A percentile compares a stretch with the other conserved stretches of the same genome.
These are phyloP conservation scores for Plemyria rubiginata DNA, from an alignment of 2,888 invertebrate genomes.

Conservation along the genomic window DNA sequence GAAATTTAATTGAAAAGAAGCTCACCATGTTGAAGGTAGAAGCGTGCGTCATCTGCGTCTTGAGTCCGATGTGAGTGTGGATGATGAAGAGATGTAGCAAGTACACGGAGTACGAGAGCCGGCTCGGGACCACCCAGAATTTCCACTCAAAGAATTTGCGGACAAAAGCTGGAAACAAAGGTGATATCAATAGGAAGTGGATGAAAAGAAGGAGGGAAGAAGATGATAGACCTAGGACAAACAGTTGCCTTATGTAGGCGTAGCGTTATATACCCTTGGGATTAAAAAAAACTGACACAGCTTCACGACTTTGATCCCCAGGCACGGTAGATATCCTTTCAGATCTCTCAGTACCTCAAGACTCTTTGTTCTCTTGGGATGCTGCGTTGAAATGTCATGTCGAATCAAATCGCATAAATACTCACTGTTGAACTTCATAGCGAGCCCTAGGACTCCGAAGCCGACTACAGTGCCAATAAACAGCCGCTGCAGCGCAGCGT, in stretches of 20 bases:
- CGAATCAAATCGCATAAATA: not conserved
- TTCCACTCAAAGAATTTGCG: constrained; percentile 41
- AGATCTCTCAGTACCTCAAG: no score
- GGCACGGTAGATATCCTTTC: no score
- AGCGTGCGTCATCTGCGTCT: constrained; percentile 40
- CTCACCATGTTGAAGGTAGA: constrained; percentile 36
- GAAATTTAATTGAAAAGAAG: constrained; percentile 13
- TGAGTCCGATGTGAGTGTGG: constrained; percentile 32
- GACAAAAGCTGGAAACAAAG: constrained; percentile 23
- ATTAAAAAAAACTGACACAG: no score
- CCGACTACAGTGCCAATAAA: constrained; percentile 24
- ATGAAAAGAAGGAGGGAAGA: no score
- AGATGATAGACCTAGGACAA: no score
- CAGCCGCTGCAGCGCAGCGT: constrained; percentile 32
- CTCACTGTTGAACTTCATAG: constrained; percentile 38
- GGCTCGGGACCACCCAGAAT: constrained; percentile 45
- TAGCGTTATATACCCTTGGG: no score
- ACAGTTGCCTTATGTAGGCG: no score
- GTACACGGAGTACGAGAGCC: constrained; percentile 47
- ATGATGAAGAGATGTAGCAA: constrained; percentile 42
- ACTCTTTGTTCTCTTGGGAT: no score
- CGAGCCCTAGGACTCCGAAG: constrained; percentile 29
- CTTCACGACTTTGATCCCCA: no score
- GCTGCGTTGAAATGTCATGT: no score
- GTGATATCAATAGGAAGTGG: not conserved